These are phyloP conservation scores for Melanophora roralis DNA, from an alignment of 2,888 invertebrate species.

Conservation along the genomic window DNA sequence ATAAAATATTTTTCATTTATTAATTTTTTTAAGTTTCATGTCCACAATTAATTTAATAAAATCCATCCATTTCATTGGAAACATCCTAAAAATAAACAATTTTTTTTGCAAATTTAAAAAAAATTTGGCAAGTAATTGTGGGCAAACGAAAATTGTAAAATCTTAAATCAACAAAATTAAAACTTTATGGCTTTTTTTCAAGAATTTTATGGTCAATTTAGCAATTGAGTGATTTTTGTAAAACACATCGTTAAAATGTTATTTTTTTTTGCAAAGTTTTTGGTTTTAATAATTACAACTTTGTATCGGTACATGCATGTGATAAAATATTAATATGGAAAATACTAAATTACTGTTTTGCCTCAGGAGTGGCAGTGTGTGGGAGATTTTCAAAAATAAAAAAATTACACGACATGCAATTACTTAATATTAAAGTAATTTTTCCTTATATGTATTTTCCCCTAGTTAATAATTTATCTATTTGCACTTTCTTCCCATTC, in stretches of 20 bases:
- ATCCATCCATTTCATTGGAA: conserved; percentile 39
- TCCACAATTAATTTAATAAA: conserved; percentile 39
- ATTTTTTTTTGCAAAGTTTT: neutral
- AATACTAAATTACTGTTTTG: neutral
- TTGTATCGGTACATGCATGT: neutral
- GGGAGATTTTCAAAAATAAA: too few species aligned
- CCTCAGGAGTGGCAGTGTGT: too few species aligned
- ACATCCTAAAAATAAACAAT: conserved; percentile 23
- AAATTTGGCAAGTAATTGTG: conserved; percentile 11
- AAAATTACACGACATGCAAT: too few species aligned
- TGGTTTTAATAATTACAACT: neutral
- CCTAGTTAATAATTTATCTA: too few species aligned
- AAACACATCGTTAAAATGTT: conserved; percentile 7
- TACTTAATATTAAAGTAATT: too few species aligned
- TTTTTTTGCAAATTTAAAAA: neutral
- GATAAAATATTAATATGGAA: neutral
- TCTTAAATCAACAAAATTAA: neutral
- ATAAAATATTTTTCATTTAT: neutral
- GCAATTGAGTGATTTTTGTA: conserved; percentile 37
- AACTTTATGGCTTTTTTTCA: conserved; percentile 3
- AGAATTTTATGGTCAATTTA: conserved; percentile 37
- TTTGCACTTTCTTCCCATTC: too few species aligned
- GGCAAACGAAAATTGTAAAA: neutral
- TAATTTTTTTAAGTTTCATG: conserved; percentile 16
- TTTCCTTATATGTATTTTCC: too few species aligned